A percentile compares a stretch with the other conserved stretches of the same genome.
phyloP scores from a whole-genome alignment of 2,113 vertebrate genomes.

The Symphodus melops region DNA sequence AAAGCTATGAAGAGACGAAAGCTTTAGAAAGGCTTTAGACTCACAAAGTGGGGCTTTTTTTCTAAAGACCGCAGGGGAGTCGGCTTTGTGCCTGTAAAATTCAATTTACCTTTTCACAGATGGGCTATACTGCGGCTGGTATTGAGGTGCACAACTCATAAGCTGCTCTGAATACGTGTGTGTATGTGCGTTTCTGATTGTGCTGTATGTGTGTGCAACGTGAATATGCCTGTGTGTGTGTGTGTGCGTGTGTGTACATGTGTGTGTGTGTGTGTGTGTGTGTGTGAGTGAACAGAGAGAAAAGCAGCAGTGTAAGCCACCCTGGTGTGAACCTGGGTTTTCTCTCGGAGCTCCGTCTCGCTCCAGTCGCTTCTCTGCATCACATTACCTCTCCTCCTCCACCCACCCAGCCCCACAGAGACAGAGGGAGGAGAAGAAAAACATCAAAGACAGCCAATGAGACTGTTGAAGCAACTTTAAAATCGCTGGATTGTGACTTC shows the following conservation, averaged over 20 bases:
- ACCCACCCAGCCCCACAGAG: conserved; percentile 36
- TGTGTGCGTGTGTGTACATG: conserved; percentile 19
- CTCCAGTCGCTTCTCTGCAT: conserved; percentile 66
- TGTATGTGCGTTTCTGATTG: conserved; percentile 8
- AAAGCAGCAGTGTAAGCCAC: conserved; percentile 53
- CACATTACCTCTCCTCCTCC: conserved; percentile 63
- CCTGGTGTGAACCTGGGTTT: conserved; percentile 66
- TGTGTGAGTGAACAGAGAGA: conserved; percentile 30
- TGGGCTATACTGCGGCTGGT: conserved; percentile 63
- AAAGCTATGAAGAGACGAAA: conserved; percentile 65
- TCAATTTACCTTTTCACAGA: conserved; percentile 81
- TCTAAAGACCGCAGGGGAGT: conserved; percentile 74
- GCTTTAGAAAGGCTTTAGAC: conserved; percentile 77
- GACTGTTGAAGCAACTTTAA: conserved; percentile 27
- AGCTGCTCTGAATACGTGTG: conserved; percentile 51
- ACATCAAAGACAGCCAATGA: conserved; percentile 48
- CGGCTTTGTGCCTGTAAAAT: conserved; percentile 80
- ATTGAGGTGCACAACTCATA: conserved; percentile 55
- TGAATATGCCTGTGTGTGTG: conserved; percentile 20
- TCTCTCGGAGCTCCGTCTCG: conserved; percentile 53
- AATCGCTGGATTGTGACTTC: conserved; percentile 40
- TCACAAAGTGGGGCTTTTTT: conserved; percentile 73
- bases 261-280: conserved; percentile 21
- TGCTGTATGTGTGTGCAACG: conserved; percentile 13
- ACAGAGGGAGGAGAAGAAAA: conserved; percentile 23